Percentiles rank a stretch among this genome's conserved stretches.
These are phyloP conservation scores for Phoebastria nigripes DNA, from an alignment of 2,797 vertebrate genomes.

Conservation along the genomic window DNA sequence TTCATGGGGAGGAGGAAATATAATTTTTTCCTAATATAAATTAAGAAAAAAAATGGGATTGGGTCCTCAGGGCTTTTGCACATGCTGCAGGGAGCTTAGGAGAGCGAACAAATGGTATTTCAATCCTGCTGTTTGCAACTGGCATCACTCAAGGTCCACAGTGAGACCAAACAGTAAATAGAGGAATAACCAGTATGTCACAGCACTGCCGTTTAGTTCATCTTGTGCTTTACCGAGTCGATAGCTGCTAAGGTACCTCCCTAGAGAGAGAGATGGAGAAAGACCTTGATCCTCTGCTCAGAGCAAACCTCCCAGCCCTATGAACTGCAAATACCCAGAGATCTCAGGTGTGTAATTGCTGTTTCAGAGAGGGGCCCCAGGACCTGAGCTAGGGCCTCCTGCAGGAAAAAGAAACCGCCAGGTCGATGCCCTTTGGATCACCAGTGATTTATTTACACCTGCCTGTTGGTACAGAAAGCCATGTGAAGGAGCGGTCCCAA, in stretches of 20 bases:
- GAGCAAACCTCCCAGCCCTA: not conserved
- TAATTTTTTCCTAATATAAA: not conserved
- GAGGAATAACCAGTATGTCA: not conserved
- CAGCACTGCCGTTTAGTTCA: not conserved
- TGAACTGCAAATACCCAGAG: not conserved
- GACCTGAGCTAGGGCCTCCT: not conserved
- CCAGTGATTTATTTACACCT: not conserved
- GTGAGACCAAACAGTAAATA: not conserved
- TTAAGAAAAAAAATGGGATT: not conserved
- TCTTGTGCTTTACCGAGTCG: not conserved
- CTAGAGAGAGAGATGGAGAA: not conserved
- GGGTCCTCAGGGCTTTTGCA: not conserved
- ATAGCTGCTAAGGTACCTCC: not conserved
- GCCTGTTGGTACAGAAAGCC: not conserved
- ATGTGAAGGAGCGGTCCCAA: rapidly evolving
- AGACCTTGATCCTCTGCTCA: not conserved
- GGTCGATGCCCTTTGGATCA: not conserved
- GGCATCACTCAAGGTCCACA: not conserved
- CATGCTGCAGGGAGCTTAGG: not conserved
- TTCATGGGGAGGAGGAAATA: not conserved
- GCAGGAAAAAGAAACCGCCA: not conserved
- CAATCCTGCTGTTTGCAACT: not conserved
- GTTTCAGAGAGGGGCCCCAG: not conserved
- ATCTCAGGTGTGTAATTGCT: not conserved
- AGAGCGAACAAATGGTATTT: rapidly evolving